Conservation (phyloP, 1,140 invertebrate species). For the Meloidogyne floridensis region DNA sequence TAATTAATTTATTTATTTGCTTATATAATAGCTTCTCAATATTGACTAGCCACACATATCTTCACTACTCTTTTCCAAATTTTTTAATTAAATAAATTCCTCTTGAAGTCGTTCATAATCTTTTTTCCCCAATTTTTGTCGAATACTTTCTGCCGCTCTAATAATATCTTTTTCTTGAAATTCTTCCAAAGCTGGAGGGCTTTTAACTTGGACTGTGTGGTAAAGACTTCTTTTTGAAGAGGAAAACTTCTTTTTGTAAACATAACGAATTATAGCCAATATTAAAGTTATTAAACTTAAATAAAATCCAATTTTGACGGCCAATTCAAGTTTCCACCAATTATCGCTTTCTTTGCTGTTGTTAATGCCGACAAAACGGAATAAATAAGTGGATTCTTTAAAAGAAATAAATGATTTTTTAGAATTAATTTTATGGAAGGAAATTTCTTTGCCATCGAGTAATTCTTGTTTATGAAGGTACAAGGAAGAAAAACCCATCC, state of each 20-base stretch:
- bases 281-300: conserved; percentile 16
- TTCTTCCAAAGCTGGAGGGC: conserved; percentile 36
- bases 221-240: background rate
- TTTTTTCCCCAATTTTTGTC: conserved; percentile 35
- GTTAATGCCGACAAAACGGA: background rate
- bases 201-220: conserved; percentile 33
- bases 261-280: conserved; percentile 22
- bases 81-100: conserved; percentile 25
- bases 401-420: background rate
- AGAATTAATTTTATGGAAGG: background rate
- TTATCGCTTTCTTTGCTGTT: background rate
- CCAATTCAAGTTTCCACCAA: conserved; percentile 24
- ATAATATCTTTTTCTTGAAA: conserved; percentile 45
- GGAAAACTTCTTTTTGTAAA: conserved; percentile 23
- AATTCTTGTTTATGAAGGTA: too few relatives aligned
- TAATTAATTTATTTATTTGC: too few relatives aligned
- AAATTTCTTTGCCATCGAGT: too few relatives aligned
- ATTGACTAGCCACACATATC: too few relatives aligned
- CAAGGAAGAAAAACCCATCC: too few relatives aligned
- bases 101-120: conserved; percentile 27
- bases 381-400: background rate
- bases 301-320: conserved; percentile 21
- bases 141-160: conserved; percentile 36
- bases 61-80: too few relatives aligned
- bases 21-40: too few relatives aligned